Conservation (phyloP, 2,113 vertebrate species). For the Collichthys lucidus region DNA sequence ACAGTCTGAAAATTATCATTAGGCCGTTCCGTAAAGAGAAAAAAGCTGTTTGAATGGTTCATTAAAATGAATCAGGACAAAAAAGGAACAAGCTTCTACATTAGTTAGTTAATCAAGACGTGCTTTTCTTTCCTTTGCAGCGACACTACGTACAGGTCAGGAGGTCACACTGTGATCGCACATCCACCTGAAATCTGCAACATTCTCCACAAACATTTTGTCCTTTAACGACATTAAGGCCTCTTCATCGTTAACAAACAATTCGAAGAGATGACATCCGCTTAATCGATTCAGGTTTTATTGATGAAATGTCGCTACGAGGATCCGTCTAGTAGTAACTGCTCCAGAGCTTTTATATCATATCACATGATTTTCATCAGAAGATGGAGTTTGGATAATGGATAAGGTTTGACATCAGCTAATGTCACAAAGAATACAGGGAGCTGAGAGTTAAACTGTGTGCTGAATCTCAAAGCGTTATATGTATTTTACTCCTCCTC, state of each 20-base stretch:
- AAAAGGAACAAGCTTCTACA: constrained; percentile 42
- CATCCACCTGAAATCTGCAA: constrained; percentile 22
- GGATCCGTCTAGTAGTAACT: not conserved
- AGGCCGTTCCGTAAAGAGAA: constrained; percentile 50
- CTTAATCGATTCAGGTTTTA: not conserved
- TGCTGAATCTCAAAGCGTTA: not conserved
- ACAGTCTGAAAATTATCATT: constrained; percentile 67
- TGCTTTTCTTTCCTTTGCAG: constrained; percentile 41
- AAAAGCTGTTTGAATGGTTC: constrained; percentile 62
- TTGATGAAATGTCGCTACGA: not conserved
- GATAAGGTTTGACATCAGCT: not conserved
- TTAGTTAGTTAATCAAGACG: constrained; percentile 68
- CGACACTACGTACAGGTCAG: constrained; percentile 44
- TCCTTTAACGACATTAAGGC: not conserved
- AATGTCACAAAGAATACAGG: not conserved
- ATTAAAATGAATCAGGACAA: constrained; percentile 61
- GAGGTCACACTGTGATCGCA: constrained; percentile 63
- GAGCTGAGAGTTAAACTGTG: not conserved
- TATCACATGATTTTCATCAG: not conserved
- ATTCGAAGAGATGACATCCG: not conserved
- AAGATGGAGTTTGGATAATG: not conserved
- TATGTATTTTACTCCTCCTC: not conserved
- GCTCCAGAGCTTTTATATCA: not conserved
- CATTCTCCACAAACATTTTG: constrained; percentile 2
- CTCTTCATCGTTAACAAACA: not conserved